Conservation (phyloP, 2,113 vertebrate genomes). For the Prochilodus magdalenae region DNA sequence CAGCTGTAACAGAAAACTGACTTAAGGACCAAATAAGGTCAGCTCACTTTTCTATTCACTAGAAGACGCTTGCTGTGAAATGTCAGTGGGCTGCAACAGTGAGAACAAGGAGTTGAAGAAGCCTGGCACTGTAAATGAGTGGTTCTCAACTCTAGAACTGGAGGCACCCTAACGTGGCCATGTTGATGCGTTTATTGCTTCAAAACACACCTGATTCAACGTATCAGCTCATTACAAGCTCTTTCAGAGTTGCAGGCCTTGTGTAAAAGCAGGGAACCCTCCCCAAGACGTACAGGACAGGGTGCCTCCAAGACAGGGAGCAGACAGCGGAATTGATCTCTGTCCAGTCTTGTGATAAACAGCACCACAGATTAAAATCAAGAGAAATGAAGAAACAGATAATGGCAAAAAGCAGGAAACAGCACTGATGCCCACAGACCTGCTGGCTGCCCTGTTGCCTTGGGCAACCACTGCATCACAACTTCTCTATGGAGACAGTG, state of each 20-base stretch:
- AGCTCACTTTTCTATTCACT: slow-evolving; percentile 42
- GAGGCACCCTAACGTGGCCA: too few relatives aligned
- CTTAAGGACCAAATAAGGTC: slow-evolving; percentile 11
- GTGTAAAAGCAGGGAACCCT: too few relatives aligned
- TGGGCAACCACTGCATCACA: slow-evolving; percentile 66
- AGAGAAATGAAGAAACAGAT: neutral
- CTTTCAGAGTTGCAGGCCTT: too few relatives aligned
- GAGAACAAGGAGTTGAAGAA: neutral
- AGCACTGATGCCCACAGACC: slow-evolving; percentile 29
- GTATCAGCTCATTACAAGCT: too few relatives aligned
- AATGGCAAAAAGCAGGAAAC: neutral
- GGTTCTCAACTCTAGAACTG: too few relatives aligned
- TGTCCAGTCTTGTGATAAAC: neutral
- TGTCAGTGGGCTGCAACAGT: slow-evolving; percentile 3
- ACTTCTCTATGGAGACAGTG: slow-evolving; percentile 66
- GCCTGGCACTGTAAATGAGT: neutral
- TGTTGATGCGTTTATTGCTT: too few relatives aligned
- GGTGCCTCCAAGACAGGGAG: too few relatives aligned
- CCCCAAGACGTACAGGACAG: too few relatives aligned
- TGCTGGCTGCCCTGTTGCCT: slow-evolving; percentile 58
- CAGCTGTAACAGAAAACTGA: neutral
- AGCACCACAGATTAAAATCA: neutral
- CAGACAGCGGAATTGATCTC: neutral
- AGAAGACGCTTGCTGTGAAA: slow-evolving; percentile 18
- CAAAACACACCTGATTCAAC: too few relatives aligned